Evolutionary conservation across 1,140 invertebrate species (phyloP).

Genomic region (Pristionchus pacificus): DNA sequence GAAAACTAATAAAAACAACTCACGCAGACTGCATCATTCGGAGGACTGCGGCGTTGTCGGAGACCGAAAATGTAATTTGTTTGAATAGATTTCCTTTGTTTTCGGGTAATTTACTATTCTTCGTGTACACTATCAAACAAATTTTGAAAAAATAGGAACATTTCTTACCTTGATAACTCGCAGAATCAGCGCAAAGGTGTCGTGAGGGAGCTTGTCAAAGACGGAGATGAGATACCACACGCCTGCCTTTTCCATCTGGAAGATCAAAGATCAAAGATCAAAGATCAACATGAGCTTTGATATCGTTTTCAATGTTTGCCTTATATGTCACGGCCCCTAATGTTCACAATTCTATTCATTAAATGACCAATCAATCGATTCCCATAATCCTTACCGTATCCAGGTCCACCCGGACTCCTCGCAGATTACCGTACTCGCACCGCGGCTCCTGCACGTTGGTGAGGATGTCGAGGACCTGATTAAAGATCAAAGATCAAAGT

Average conservation of each 20-base stretch:
- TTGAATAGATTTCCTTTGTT: too few species aligned
- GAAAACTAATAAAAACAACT: too few species aligned
- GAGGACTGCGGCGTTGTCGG: slow-evolving; percentile 20
- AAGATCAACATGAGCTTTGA: too few species aligned
- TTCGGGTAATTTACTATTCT: not conserved
- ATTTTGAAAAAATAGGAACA: too few species aligned
- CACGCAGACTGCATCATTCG: slow-evolving; percentile 26
- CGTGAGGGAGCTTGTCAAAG: slow-evolving; percentile 23
- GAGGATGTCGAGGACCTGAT: slow-evolving; percentile 24
- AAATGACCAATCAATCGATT: too few species aligned
- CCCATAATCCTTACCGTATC: not conserved
- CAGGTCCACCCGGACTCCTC: not conserved
- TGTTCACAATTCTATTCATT: too few species aligned
- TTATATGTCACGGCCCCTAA: too few species aligned
- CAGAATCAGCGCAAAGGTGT: slow-evolving; percentile 27
- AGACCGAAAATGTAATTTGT: slow-evolving; percentile 20
- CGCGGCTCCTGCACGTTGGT: slow-evolving; percentile 31
- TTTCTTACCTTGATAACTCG: slow-evolving; percentile 9
- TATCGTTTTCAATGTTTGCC: not conserved
- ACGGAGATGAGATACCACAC: slow-evolving; percentile 24
- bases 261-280: too few species aligned
- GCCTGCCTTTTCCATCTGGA: slow-evolving; percentile 28
- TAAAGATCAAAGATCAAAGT: too few species aligned
- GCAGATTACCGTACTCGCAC: not conserved
- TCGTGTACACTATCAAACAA: not conserved